Percentiles rank a stretch among this genome's conserved stretches.
These are phyloP conservation scores for Menidia menidia DNA, from an alignment of 2,797 vertebrate genomes.

Conservation along the genomic window DNA sequence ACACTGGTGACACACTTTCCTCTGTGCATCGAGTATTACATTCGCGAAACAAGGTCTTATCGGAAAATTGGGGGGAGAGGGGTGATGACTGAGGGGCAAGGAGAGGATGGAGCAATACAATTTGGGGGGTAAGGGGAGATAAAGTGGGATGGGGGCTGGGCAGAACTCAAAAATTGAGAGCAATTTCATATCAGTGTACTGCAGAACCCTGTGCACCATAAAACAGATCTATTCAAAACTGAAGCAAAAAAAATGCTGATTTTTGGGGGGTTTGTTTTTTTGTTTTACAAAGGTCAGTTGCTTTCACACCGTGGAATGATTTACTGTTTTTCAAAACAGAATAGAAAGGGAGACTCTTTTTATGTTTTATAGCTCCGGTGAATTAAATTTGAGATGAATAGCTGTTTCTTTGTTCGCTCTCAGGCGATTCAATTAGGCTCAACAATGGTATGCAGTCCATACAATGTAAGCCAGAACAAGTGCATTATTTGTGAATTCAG, in stretches of 20 bases:
- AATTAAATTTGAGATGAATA: constrained; percentile 51
- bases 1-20: constrained; percentile 20
- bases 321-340: constrained; percentile 24
- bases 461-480: constrained; percentile 13
- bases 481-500: constrained; percentile 17
- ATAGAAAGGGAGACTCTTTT: constrained; percentile 1
- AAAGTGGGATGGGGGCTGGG: constrained; percentile 42
- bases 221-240: constrained; percentile 50
- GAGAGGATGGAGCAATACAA: constrained; percentile 59
- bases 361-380: constrained; percentile 25
- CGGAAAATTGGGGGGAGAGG: constrained; percentile 48
- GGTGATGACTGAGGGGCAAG: constrained; percentile 48
- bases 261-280: background rate
- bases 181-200: constrained; percentile 58
- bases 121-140: constrained; percentile 61
- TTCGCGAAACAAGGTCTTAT: constrained; percentile 68
- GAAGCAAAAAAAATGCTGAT: constrained; percentile 25
- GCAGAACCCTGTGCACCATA: constrained; percentile 50
- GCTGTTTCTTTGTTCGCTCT: constrained; percentile 32
- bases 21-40: constrained; percentile 53
- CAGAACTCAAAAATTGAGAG: constrained; percentile 66
- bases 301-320: constrained; percentile 27
- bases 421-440: constrained; percentile 38
- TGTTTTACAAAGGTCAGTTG: constrained; percentile 20
- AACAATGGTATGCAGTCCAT: constrained; percentile 14